Base-by-base conservation (phyloP, 2,113 vertebrate species). In the Tonatia bakeri region DNA sequence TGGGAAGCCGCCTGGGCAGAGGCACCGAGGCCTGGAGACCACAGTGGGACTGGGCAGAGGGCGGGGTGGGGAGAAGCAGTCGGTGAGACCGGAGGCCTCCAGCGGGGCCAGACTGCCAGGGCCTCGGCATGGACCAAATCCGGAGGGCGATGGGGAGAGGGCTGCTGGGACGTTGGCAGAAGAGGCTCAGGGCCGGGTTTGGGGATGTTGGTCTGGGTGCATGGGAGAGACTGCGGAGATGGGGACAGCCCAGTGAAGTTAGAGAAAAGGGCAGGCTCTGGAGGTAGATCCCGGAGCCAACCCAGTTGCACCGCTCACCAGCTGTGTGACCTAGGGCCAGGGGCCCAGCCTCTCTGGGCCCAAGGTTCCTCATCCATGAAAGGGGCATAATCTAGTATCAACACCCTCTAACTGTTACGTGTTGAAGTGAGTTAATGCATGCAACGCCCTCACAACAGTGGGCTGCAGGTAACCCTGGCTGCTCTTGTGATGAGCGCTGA, bases 21-120 rank as follows among this genome's bases (percentile, higher is more conserved):
- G 38, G 88, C 50, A 4, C 0, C 0, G 15, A 4, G 7, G n/a
- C 5, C 28, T 11, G 65, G 33, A 38, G 7, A 83, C 0, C 20
- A 3, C 0, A 1, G 9, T 0, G 0, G 75, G 17, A 2, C 16
- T 1, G 0, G 1, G 36, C 19, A 67, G 38, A 11, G 28, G 28
- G 33, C 3, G 4, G 0, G 24, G 33, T 1, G 0, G 17, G 28
- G 70, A 28, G 45, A 3, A 22, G 43, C 17, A 1, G 20, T 0
- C 2, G 5, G 28, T 3, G 17, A 54, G 77, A 13, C 8, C 4
- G 6, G 43, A 52, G 5, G 12, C 19, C 12, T 36, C 52, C 31
- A 36, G 31, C 14, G 10, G 31, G 65, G 47, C 26, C 52, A 22
- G 65, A 2, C 26, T 1, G 13, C 84, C 59, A 69, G 36, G 64